phyloP scores from a whole-genome alignment of 2,888 invertebrate species.

The Ophion ventricosus region DNA sequence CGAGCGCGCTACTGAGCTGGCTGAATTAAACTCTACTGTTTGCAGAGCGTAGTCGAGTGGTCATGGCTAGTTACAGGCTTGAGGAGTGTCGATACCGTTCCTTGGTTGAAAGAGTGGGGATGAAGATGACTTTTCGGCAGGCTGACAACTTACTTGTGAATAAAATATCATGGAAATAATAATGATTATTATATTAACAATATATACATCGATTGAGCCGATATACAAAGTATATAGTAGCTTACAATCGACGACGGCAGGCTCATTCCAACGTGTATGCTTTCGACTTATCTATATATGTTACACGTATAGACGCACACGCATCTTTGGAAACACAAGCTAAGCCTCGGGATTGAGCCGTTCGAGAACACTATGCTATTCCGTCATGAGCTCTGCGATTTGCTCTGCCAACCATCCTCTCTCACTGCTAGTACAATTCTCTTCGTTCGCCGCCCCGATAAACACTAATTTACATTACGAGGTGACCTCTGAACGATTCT shows the following conservation, averaged over 20 bases:
- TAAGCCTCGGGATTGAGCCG: conserved; percentile 33
- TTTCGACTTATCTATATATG: neutral
- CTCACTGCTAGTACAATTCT: conserved; percentile 51
- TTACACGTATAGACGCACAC: neutral
- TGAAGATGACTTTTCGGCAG: too few relatives aligned
- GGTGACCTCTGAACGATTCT: conserved; percentile 67
- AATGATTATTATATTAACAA: too few relatives aligned
- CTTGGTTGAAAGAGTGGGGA: too few relatives aligned
- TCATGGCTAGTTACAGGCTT: conserved; percentile 68
- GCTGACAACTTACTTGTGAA: too few relatives aligned
- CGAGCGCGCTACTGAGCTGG: conserved; percentile 43
- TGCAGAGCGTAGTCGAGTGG: conserved; percentile 69
- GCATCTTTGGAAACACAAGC: neutral
- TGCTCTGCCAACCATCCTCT: conserved; percentile 37
- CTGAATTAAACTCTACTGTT: conserved; percentile 56
- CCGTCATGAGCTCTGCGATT: conserved; percentile 70
- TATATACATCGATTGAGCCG: too few relatives aligned
- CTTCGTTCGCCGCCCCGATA: conserved; percentile 68
- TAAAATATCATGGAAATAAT: too few relatives aligned
- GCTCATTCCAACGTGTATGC: neutral
- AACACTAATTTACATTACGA: conserved; percentile 75
- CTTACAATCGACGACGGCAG: too few relatives aligned
- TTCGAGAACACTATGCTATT: conserved; percentile 66
- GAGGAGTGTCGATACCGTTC: too few relatives aligned
- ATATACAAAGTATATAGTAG: too few relatives aligned